A percentile compares a stretch with the other conserved stretches of the same genome.
Conservation (phyloP, 2,888 invertebrate species). For the Lymantria dispar region DNA sequence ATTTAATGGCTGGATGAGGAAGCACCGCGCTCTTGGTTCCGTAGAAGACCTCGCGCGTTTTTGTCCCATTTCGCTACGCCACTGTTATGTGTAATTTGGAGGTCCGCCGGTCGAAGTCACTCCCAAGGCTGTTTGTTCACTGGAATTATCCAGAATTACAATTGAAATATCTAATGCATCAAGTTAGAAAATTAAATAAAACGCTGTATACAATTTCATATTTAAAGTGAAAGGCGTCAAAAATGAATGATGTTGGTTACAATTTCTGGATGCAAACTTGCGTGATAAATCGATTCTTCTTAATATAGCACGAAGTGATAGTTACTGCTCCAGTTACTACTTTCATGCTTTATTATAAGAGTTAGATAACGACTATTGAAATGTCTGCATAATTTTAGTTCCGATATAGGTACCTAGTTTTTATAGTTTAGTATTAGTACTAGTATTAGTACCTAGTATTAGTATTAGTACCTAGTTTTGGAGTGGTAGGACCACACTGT, state of each 20-base stretch:
- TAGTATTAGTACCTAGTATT: too few species aligned
- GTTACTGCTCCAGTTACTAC: constrained; percentile 18
- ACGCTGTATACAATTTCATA: constrained; percentile 22
- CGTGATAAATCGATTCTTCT: constrained; percentile 17
- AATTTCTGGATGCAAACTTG: not conserved
- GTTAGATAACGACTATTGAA: constrained; percentile 10
- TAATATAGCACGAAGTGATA: constrained; percentile 11
- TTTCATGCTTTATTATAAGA: constrained; percentile 11
- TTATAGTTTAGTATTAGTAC: too few species aligned
- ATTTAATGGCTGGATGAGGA: constrained; percentile 57
- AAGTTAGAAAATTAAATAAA: not conserved
- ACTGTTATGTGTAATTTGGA: constrained; percentile 82
- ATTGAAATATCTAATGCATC: not conserved
- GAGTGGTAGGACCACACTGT: too few species aligned
- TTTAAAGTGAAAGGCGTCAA: constrained; percentile 30
- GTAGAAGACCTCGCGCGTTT: constrained; percentile 58
- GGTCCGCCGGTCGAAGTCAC: constrained; percentile 73
- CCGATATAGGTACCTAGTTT: too few species aligned
- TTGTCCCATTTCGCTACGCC: constrained; percentile 64
- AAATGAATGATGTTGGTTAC: constrained; percentile 19
- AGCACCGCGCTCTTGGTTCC: constrained; percentile 41
- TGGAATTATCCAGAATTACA: constrained; percentile 28
- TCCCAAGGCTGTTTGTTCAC: constrained; percentile 53
- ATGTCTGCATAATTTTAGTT: constrained; percentile 33
- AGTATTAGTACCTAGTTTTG: too few species aligned